These are phyloP conservation scores for Suncus etruscus DNA, from an alignment of 2,113 vertebrate genomes.

Conservation along the genomic window DNA sequence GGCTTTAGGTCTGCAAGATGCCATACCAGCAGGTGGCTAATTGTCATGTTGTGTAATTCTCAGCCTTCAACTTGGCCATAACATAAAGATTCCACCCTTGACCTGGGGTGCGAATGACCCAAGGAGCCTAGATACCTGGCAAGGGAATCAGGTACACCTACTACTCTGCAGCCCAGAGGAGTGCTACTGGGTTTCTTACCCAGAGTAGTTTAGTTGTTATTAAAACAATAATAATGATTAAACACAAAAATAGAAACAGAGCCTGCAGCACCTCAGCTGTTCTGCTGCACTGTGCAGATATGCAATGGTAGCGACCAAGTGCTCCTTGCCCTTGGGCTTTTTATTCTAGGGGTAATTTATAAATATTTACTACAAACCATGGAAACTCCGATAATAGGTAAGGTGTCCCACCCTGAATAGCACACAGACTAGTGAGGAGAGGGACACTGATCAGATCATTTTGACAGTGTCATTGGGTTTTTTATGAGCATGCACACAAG, in stretches of 20 bases:
- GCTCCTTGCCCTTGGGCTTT: background rate
- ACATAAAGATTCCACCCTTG: background rate
- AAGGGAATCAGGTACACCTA: background rate
- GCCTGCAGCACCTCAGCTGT: background rate
- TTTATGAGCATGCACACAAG: background rate
- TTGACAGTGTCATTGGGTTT: background rate
- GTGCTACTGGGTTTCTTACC: background rate
- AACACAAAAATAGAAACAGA: conserved; percentile 63
- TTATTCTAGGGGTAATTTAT: background rate
- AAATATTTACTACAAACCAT: conserved; percentile 43
- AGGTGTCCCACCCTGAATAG: background rate
- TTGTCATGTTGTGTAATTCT: background rate
- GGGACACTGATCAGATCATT: background rate
- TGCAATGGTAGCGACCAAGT: background rate
- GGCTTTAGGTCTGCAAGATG: background rate
- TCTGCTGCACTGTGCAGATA: background rate
- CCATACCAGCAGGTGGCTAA: background rate
- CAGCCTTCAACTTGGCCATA: background rate
- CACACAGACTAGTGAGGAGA: background rate
- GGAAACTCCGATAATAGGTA: conserved; percentile 23
- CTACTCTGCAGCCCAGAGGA: background rate
- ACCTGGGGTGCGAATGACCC: background rate
- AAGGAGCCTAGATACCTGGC: background rate
- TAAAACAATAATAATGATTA: conserved; percentile 38
- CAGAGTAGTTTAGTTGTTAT: background rate